Percentiles rank a stretch among this genome's conserved stretches.
Evolutionary conservation across 1,140 invertebrate species (phyloP).

Genomic region (Eurosta solidaginis): DNA sequence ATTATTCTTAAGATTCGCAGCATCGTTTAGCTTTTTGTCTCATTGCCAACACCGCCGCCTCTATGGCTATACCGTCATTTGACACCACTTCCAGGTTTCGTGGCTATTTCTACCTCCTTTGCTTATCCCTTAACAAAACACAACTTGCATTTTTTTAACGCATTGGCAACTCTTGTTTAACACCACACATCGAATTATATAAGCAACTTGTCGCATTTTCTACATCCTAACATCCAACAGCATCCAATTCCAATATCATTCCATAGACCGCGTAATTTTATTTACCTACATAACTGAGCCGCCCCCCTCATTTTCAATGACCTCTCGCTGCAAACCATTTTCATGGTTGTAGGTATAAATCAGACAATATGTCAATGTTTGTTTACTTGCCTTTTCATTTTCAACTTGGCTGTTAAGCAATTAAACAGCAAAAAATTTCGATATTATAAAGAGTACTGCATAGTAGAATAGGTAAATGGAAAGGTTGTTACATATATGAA

Average conservation of each 20-base stretch:
- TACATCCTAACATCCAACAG: not conserved
- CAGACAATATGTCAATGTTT: constrained; percentile 60
- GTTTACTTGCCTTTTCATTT: constrained; percentile 48
- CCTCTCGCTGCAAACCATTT: not conserved
- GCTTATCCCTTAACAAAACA: too few species aligned
- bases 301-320: not conserved
- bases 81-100: too few species aligned
- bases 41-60: too few species aligned
- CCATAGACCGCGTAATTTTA: not conserved
- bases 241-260: not conserved
- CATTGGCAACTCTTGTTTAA: not conserved
- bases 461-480: not conserved
- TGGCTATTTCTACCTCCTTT: too few species aligned
- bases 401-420: constrained; percentile 54
- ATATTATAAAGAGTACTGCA: not conserved
- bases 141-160: too few species aligned
- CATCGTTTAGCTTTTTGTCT: too few species aligned
- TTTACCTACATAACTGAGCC: not conserved
- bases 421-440: constrained; percentile 50
- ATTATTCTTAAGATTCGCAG: too few species aligned
- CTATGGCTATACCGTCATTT: too few species aligned
- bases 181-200: not conserved
- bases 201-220: too few species aligned
- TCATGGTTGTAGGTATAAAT: constrained; percentile 42
- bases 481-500: not conserved